A percentile compares a stretch with the other conserved stretches of the same genome.
Evolutionary conservation across 1,140 invertebrate species (phyloP).

Genomic region (Drepana arcuata): DNA sequence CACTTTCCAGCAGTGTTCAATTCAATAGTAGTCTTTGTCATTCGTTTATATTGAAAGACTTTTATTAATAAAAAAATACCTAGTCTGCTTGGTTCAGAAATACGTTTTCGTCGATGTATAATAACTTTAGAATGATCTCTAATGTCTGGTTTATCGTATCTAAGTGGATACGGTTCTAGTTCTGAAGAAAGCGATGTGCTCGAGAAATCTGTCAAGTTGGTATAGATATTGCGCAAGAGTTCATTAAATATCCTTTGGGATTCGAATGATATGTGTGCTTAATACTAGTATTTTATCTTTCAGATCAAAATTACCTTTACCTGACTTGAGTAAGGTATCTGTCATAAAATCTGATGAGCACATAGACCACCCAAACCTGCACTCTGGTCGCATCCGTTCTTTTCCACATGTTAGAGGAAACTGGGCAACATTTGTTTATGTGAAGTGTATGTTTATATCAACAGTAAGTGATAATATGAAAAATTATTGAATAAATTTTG

Average conservation of each 20-base stretch:
- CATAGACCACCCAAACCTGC: slow-evolving; percentile 74
- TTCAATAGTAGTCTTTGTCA: too few species aligned
- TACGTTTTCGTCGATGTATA: too few species aligned
- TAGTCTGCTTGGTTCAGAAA: too few species aligned
- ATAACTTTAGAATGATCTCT: too few species aligned
- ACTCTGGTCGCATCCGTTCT: slow-evolving; percentile 77
- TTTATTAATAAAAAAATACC: too few species aligned
- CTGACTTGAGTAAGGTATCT: slow-evolving; percentile 35
- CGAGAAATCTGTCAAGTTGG: background rate
- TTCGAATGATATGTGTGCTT: too few species aligned
- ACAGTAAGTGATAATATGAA: too few species aligned
- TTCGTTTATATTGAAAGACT: too few species aligned
- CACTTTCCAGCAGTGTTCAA: too few species aligned
- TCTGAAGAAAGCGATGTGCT: slow-evolving; percentile 8
- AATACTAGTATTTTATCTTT: slow-evolving; percentile 22
- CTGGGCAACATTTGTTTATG: slow-evolving; percentile 83
- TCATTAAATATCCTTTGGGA: background rate
- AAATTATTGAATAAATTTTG: too few species aligned
- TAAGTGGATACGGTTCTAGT: slow-evolving; percentile 33
- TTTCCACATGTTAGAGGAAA: slow-evolving; percentile 87
- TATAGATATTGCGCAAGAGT: background rate
- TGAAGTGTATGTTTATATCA: slow-evolving; percentile 77
- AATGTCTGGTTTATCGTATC: slow-evolving; percentile 37
- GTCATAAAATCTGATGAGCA: slow-evolving; percentile 29
- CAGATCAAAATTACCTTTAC: slow-evolving; percentile 39